A percentile compares a stretch with the other conserved stretches of the same genome.
These are phyloP conservation scores for Takifugu bimaculatus DNA, from an alignment of 2,113 vertebrate genomes.

Conservation along the genomic window DNA sequence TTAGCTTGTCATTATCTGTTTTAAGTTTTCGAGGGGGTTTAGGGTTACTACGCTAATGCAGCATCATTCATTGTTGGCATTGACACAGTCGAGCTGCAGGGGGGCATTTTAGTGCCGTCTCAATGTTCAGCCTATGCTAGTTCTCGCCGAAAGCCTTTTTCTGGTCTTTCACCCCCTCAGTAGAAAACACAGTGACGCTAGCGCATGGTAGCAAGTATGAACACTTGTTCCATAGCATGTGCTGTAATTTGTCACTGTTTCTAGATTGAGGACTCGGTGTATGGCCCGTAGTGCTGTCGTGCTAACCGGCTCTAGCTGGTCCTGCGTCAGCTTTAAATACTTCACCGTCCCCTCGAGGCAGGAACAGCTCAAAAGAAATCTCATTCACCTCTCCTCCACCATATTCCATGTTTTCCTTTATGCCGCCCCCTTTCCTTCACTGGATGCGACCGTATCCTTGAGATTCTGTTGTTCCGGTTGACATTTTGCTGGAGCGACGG, in stretches of 20 bases:
- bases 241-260: slow-evolving; percentile 11
- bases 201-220: background rate
- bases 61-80: too few species aligned
- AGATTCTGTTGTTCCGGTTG: background rate
- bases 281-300: background rate
- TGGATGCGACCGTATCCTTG: background rate
- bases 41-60: too few species aligned
- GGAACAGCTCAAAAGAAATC: slow-evolving; percentile 5
- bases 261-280: background rate
- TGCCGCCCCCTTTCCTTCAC: background rate
- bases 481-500: too few species aligned
- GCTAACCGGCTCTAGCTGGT: slow-evolving; percentile 16
- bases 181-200: background rate
- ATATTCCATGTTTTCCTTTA: background rate
- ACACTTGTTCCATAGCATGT: slow-evolving; percentile 2
- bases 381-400: background rate
- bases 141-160: too few species aligned
- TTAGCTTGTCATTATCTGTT: too few species aligned
- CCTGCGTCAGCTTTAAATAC: slow-evolving; percentile 1
- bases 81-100: too few species aligned
- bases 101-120: too few species aligned
- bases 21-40: too few species aligned
- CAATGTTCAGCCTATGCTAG: too few species aligned
- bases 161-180: too few species aligned
- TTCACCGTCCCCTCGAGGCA: slow-evolving; percentile 6